Evolutionary conservation across 1,140 invertebrate species (phyloP), one percentile per base, ranked within the genome.

Genomic region (Solen grandis): DNA sequence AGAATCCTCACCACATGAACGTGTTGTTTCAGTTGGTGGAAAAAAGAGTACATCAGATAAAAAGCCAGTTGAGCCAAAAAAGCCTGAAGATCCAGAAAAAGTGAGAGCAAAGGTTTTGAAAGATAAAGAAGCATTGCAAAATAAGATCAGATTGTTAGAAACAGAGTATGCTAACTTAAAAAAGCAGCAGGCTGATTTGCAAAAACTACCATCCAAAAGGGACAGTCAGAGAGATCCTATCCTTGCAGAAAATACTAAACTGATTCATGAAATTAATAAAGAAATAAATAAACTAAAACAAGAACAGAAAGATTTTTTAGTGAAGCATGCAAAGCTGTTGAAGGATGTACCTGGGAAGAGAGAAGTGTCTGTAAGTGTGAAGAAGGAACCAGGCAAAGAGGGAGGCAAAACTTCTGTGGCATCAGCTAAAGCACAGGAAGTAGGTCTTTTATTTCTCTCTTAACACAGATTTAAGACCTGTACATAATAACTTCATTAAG

Each of bases 211-310:
- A 27, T 81, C 87, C 38, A 90, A 85, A 80, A 90, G 85, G 79
- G 89, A 90, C 68, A 88, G 88, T 0, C 87, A 90, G 66, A 88
- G 88, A 62, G 90, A 92, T 81, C 90, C 90, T 10, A 78, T 92
- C 2, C 78, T 92, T 4, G 33, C 85, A 27, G 88, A 90, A 54
- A 92, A 92, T 65, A 88, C 72, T 55, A 86, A 88, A 69, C 81
- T 91, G 22, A 88, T 91, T 55, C 88, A 91, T n/a, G 91, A 91
- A 60, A 90, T 92, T 27, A 73, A 62, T 22, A 80, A 80, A 55
- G 68, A 80, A 50, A 52, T 80, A 35, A 60, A 27, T 3, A 73
- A 70, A 36, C n/a, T 80, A 13, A 38, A 52, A 54, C 29, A 25
- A 25, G 65, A 29, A 57, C 68, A 22, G 41, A 68, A 57, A 81